Base-by-base conservation (phyloP, 2,113 vertebrate genomes). In the Synodontis membranacea region DNA sequence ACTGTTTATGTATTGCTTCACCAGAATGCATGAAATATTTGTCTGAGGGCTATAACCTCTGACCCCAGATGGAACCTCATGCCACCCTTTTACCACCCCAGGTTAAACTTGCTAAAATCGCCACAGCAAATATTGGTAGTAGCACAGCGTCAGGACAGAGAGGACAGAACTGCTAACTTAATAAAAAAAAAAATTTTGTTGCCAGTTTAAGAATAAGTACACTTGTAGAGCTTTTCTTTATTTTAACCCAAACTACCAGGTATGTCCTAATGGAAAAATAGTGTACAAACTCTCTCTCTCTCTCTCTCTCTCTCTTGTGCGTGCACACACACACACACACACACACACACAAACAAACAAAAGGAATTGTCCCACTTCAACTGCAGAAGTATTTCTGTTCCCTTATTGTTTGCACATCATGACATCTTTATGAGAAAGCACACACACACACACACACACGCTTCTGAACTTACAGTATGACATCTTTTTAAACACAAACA, bases 381-480 rank as follows among this genome's bases (percentile, higher is more conserved):
- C 34, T 19, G 28, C 46, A 48, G 42, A 46, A 68, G 12, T 84
- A 75, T 14, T 74, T 74, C 19, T 21, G 5, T 39, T 21, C 34
- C 34, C 19, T 70, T 37, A 66, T 66, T 39, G 8, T 70, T 70
- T 37, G 34, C 34, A 70, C 66, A 70, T 39, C 66, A 70, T 70
- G 23, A 34, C 37, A 39, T 9, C 66, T 76, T 76, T 5, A 31
- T 31, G 28, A n/a, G 5, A 48, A 48, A 44, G 10, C 44, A 76
- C 79, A 46, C 88, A 89, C 76, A 64, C 58, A 79, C 25, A 52
- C 44, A 66, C 84, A 72, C 64, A 85, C 82, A 1, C n/a, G 72
- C 46, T n/a, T 34, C 2, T 5, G 15, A 7, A 31, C 7, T 19
- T 21, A 86, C 39, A 85, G 66, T 44, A 72, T 44, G 11, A n/a